Evolutionary conservation across 2,797 vertebrate genomes (phyloP).

Genomic region (Falco berigora): DNA sequence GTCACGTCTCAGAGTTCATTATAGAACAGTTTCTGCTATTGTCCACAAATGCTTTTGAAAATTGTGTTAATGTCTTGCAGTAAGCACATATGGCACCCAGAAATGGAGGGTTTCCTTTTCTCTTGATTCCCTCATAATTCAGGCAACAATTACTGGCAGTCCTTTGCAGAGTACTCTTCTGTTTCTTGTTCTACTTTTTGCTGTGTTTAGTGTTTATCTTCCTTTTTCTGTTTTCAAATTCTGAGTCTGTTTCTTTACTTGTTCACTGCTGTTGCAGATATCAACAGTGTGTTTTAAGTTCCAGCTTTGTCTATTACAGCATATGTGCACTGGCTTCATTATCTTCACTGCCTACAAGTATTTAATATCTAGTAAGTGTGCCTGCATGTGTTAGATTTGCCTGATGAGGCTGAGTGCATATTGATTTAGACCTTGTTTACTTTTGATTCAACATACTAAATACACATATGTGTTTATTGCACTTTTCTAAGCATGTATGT

Average conservation of each 20-base stretch:
- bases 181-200: slow-evolving; percentile 4
- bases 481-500: neutral
- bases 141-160: neutral
- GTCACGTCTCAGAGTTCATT: neutral
- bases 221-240: slow-evolving; percentile 1
- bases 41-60: neutral
- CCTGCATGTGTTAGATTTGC: neutral
- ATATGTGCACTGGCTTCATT: neutral
- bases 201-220: slow-evolving; percentile 11
- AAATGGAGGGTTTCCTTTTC: neutral
- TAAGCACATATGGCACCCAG: slow-evolving; percentile 28
- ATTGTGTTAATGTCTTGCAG: neutral
- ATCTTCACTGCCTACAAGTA: neutral
- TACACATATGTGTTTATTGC: neutral
- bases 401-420: neutral
- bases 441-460: neutral
- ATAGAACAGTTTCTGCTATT: neutral
- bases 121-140: neutral
- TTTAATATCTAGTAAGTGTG: neutral
- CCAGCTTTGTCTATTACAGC: slow-evolving; percentile 19
- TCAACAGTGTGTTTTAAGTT: neutral
- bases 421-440: neutral
- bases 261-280: slow-evolving; percentile 16
- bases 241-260: neutral
- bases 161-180: neutral